A percentile compares a stretch with the other conserved stretches of the same genome.
Conservation (phyloP, 2,113 vertebrate species). For the Corythornis madagascariensis region DNA sequence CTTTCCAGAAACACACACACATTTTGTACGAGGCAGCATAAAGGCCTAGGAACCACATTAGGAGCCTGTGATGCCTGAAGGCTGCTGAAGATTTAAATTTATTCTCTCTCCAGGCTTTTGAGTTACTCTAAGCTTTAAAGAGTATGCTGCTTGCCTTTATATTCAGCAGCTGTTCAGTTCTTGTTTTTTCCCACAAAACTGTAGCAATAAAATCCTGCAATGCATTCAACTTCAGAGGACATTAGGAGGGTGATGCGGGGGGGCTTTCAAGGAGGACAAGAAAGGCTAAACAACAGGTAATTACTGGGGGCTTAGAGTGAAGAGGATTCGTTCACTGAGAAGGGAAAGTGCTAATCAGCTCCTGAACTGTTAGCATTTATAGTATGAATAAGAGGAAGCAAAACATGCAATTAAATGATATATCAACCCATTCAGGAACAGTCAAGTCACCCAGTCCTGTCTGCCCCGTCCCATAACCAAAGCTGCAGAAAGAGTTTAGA, state of each 20-base stretch:
- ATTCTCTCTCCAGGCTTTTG: background rate
- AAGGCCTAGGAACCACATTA: background rate
- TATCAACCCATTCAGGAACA: background rate
- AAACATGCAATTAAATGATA: background rate
- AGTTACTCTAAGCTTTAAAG: background rate
- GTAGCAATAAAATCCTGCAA: background rate
- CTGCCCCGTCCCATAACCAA: background rate
- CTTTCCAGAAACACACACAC: background rate
- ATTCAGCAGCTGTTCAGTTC: background rate
- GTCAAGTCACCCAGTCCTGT: background rate
- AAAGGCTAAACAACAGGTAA: background rate
- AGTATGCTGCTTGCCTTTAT: background rate
- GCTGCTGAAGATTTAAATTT: background rate
- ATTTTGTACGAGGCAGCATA: background rate
- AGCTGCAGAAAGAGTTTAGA: background rate
- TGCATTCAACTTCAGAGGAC: background rate
- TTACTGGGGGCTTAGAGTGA: background rate
- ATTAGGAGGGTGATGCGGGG: background rate
- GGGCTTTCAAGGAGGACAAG: background rate
- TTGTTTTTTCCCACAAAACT: background rate
- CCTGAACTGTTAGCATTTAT: background rate
- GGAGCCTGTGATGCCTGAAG: background rate
- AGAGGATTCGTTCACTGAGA: background rate
- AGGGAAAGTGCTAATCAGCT: background rate
- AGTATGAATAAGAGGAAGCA: background rate